phyloP scores from a whole-genome alignment of 2,113 vertebrate genomes.

The Otolemur garnettii region DNA sequence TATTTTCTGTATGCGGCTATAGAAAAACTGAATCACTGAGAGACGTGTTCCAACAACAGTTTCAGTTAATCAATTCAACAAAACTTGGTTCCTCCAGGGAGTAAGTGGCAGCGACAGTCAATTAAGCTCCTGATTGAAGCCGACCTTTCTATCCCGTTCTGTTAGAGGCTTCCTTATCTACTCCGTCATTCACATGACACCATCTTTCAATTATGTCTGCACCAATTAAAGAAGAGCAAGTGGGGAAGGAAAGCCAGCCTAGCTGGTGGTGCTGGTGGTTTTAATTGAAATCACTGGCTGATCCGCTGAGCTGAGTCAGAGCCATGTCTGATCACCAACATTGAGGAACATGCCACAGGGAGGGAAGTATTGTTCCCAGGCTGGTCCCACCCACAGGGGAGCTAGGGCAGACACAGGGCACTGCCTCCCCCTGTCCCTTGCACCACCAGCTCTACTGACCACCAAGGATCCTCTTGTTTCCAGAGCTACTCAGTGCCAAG shows the following conservation, averaged over 20 bases:
- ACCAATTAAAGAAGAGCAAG: conserved; percentile 4
- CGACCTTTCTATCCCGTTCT: not conserved
- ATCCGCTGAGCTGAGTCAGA: not conserved
- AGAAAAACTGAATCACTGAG: too few species aligned
- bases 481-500: not conserved
- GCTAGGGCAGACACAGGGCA: not conserved
- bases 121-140: not conserved
- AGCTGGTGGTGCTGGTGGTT: not conserved
- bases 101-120: not conserved
- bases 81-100: not conserved
- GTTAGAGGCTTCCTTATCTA: not conserved
- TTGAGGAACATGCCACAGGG: not conserved
- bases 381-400: not conserved
- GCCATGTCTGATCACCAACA: not conserved
- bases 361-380: not conserved
- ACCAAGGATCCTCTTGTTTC: not conserved
- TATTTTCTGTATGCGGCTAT: too few species aligned
- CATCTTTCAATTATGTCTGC: not conserved
- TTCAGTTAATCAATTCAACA: too few species aligned
- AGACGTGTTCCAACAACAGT: too few species aligned
- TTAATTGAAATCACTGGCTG: not conserved
- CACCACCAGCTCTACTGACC: not conserved
- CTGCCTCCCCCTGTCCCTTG: not conserved
- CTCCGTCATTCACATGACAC: not conserved
- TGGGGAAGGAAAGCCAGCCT: not conserved